phyloP scores from a whole-genome alignment of 1,140 invertebrate genomes.

The Stenopsyche tienmushanensis region DNA sequence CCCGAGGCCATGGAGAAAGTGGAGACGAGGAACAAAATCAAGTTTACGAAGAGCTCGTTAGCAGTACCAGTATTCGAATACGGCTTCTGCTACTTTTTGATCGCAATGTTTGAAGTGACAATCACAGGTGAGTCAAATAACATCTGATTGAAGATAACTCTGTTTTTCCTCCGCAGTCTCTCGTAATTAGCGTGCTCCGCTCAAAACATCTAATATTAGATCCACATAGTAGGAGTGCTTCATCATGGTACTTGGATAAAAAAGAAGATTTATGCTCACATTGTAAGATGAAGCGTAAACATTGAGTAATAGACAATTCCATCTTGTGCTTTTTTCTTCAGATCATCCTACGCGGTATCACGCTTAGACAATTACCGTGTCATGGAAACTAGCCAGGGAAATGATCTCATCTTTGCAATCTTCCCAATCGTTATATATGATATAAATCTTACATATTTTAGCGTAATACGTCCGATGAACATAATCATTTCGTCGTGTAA shows the following conservation, averaged over 20 bases:
- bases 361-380: slow-evolving; percentile 10
- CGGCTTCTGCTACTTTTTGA: not conserved
- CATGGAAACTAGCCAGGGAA: not conserved
- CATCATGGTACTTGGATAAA: not conserved
- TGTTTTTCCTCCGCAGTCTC: not conserved
- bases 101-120: not conserved
- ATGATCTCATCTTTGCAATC: slow-evolving; percentile 20
- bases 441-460: not conserved
- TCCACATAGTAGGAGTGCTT: not conserved
- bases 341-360: slow-evolving; percentile 10
- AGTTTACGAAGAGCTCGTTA: slow-evolving; percentile 11
- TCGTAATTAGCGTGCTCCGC: too few relatives aligned
- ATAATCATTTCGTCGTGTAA: too few relatives aligned
- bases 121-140: not conserved
- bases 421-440: not conserved
- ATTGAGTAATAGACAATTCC: not conserved
- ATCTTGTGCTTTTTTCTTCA: not conserved
- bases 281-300: not conserved
- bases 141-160: not conserved
- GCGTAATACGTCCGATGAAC: too few relatives aligned
- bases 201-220: not conserved
- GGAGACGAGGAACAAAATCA: slow-evolving; percentile 27
- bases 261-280: not conserved
- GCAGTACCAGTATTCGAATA: not conserved
- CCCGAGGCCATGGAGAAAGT: slow-evolving; percentile 18